Evolutionary conservation across 2,113 vertebrate genomes (phyloP).

Genomic region (Mustela lutreola): DNA sequence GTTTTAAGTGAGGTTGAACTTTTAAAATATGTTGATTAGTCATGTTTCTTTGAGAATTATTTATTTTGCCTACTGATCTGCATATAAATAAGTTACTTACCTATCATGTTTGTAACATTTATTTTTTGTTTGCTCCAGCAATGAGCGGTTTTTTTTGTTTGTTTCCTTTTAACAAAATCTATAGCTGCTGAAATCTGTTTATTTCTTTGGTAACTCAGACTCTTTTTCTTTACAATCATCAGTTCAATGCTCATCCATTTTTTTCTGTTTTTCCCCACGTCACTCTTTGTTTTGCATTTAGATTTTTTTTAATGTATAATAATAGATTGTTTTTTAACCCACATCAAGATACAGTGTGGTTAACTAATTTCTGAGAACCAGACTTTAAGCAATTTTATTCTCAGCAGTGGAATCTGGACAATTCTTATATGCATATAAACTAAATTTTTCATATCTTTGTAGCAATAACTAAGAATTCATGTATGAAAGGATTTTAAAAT

Average conservation of each 20-base stretch:
- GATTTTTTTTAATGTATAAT: neutral
- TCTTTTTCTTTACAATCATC: neutral
- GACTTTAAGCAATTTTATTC: conserved; percentile 12
- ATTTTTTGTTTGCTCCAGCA: neutral
- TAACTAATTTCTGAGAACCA: neutral
- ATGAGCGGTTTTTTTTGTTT: neutral
- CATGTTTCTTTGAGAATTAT: neutral
- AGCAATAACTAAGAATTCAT: neutral
- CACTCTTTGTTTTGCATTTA: conserved; percentile 1
- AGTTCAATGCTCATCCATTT: neutral
- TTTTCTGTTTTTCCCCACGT: neutral
- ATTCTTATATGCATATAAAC: neutral
- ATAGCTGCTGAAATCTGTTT: neutral
- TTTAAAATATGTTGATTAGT: neutral
- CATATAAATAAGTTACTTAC: neutral
- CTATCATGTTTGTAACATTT: neutral
- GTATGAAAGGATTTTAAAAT: conserved; percentile 28
- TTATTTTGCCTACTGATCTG: neutral
- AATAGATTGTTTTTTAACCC: conserved; percentile 1
- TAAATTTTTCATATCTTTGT: neutral
- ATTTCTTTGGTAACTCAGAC: conserved; percentile 40
- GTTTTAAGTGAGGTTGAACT: neutral
- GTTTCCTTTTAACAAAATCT: neutral
- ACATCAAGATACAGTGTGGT: neutral
- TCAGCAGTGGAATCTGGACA: neutral